Percentiles rank a stretch among this genome's conserved stretches.
Conservation (phyloP, 2,797 vertebrate genomes). For the Eidolon dupreanum region DNA sequence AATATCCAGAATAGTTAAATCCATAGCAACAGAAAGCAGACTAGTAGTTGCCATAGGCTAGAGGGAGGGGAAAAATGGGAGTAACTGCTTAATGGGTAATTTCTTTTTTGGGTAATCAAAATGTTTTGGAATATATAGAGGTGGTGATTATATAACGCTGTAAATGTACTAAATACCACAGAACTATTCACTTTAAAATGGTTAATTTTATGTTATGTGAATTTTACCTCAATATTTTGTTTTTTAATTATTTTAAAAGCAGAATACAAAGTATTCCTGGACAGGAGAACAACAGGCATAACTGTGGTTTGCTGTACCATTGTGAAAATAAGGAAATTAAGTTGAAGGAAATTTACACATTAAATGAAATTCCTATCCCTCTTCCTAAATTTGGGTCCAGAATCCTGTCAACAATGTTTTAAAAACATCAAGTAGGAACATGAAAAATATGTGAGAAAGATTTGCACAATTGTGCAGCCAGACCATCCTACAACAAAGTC, state of each 20-base stretch:
- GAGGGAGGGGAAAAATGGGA: not conserved
- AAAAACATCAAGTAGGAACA: not conserved
- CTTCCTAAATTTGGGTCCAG: not conserved
- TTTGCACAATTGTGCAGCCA: not conserved
- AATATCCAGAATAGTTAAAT: not conserved
- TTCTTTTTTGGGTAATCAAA: not conserved
- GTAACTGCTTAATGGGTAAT: not conserved
- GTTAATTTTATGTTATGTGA: not conserved
- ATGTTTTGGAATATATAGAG: not conserved
- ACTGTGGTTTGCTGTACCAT: not conserved
- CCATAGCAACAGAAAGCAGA: not conserved
- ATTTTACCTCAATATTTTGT: not conserved
- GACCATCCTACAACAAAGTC: not conserved
- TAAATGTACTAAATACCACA: not conserved
- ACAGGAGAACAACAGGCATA: not conserved
- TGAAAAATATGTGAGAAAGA: not conserved
- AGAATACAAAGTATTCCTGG: not conserved
- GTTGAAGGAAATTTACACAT: not conserved
- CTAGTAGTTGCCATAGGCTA: not conserved
- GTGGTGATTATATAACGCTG: not conserved
- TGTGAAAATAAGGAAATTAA: not conserved
- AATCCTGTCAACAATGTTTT: slow-evolving; percentile 3
- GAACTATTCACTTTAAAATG: not conserved
- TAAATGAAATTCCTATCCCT: not conserved
- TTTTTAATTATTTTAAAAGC: not conserved